These are phyloP conservation scores for Aspidapion aeneum DNA, from an alignment of 2,888 invertebrate genomes.

Conservation along the genomic window DNA sequence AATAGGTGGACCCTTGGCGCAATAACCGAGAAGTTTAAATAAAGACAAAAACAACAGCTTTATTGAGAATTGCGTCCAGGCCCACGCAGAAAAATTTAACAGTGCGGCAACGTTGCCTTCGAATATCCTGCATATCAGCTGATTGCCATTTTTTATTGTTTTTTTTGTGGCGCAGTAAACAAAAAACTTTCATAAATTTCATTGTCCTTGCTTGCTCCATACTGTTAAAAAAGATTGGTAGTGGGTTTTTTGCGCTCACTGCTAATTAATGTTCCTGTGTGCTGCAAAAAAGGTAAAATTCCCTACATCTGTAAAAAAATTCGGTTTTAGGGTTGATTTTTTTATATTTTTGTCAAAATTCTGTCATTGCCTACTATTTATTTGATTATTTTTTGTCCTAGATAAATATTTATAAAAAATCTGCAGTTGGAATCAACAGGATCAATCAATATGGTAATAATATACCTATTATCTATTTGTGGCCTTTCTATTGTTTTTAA, in stretches of 20 bases:
- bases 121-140: background rate
- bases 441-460: background rate
- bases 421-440: background rate
- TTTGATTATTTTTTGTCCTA: background rate
- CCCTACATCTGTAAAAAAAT: background rate
- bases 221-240: background rate
- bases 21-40: too few relatives aligned
- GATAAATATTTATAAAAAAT: background rate
- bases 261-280: background rate
- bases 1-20: too few relatives aligned
- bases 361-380: background rate
- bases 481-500: constrained; percentile 2
- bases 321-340: background rate
- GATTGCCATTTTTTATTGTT: background rate
- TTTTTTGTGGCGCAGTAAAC: background rate
- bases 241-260: background rate
- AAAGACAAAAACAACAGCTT: too few relatives aligned
- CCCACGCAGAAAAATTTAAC: too few relatives aligned
- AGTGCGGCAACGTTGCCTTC: background rate
- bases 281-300: background rate
- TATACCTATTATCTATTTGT: constrained; percentile 1
- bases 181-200: background rate
- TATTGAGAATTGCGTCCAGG: too few relatives aligned
- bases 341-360: background rate
- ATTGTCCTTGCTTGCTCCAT: background rate